Base-by-base conservation (phyloP, 2,888 invertebrate species). In the Apantesis nais region DNA sequence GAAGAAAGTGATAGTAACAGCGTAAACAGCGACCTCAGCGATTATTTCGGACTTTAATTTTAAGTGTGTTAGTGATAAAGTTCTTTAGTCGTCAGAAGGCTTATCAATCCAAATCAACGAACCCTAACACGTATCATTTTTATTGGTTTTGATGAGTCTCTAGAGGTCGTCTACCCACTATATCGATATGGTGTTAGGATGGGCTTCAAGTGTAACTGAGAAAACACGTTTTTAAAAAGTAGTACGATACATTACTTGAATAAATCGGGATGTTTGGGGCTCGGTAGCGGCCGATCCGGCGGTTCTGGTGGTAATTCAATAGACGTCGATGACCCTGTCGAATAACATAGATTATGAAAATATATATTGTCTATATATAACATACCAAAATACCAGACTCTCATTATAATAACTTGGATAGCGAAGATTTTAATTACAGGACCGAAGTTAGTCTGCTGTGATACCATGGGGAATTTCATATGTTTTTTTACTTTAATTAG, bases 221-320 rank as follows among this genome's bases (percentile, higher is more conserved):
- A 39, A 39, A 39, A 39, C 9, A 39, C 4, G 39, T 34, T 34
- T 5, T 5, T 34, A 34, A 34, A 19, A 44, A 44, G 52, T 55
- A 55, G 14, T 55, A 25, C n/a, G 9, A 52, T 25, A 55, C 55
- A 55, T 25, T 55, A 93, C 93, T 89, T 86, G 83, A 85, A 86
- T 0, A 90, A 72, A 16, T 93, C 93, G 55, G 85, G 86, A 52
- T 88, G 88, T 63, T 92, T 91, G 34, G 94, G 93, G 74, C 92
- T 92, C 7, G 92, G 92, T 77, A 87, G 86, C 22, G 92, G 90
- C 22, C 90, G 83, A 74, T 91, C 90, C 19, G 92, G 90, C 0
- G 91, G 90, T 72, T 89, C 90, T 52, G 90, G 89, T 7, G 89
- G 86, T 3, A 85, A 81, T 71, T 71, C 82, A 71, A 68, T 69